Conservation (phyloP, 2,113 vertebrate genomes). For the Otis tarda region DNA sequence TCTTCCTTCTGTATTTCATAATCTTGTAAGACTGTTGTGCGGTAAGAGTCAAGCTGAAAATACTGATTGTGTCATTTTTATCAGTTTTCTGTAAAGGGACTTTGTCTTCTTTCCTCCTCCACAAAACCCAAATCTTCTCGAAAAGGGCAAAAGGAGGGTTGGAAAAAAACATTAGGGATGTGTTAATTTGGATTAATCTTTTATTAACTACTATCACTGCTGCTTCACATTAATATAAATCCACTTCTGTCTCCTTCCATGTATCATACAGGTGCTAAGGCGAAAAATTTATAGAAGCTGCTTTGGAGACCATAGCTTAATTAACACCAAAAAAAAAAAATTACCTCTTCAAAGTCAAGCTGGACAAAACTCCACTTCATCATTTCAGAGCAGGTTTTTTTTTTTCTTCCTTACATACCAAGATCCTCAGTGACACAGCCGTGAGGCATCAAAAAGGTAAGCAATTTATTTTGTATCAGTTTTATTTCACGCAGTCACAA, state of each 20-base stretch:
- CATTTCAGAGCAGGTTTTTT: background rate
- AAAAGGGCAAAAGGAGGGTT: background rate
- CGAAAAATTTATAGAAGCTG: background rate
- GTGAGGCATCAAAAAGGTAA: background rate
- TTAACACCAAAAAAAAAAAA: background rate
- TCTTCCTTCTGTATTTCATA: background rate
- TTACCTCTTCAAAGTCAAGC: background rate
- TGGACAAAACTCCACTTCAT: background rate
- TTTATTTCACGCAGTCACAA: background rate
- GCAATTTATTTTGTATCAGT: background rate
- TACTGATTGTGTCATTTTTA: background rate
- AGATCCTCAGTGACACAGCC: background rate
- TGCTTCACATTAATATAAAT: background rate
- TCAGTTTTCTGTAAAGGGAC: background rate
- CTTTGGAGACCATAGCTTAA: background rate
- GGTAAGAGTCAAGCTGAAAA: background rate
- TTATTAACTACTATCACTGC: background rate
- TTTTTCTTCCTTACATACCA: background rate
- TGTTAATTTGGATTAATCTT: constrained; percentile 30
- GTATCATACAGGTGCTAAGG: background rate
- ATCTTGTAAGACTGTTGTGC: background rate
- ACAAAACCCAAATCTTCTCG: background rate
- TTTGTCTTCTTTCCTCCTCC: background rate
- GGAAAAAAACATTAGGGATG: background rate
- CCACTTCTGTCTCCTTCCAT: background rate